A percentile compares a stretch with the other conserved stretches of the same genome.
These are phyloP conservation scores for Nesidiocoris tenuis DNA, from an alignment of 2,888 invertebrate species.

Conservation along the genomic window DNA sequence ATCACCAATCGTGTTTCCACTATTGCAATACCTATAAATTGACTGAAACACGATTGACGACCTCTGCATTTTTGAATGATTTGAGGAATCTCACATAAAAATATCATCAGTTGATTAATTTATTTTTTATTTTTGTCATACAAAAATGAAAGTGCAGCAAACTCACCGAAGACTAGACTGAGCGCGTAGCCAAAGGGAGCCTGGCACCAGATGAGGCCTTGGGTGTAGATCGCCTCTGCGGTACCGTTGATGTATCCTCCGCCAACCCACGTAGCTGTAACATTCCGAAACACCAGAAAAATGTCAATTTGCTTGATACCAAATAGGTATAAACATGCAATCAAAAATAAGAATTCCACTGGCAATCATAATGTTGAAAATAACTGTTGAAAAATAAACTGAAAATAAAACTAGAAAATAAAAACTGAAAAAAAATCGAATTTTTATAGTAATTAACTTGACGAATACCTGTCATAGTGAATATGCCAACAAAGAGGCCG, in stretches of 20 bases:
- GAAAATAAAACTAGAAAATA: background rate
- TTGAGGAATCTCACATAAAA: no score
- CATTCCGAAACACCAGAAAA: conserved; percentile 53
- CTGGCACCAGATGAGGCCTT: conserved; percentile 94
- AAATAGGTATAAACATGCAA: background rate
- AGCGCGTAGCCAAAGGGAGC: conserved; percentile 98
- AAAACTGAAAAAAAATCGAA: no score
- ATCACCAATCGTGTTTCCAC: no score
- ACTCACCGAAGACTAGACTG: conserved; percentile 87
- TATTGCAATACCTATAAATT: no score
- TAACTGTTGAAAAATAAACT: no score
- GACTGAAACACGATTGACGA: no score
- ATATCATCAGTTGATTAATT: no score
- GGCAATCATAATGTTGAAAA: no score
- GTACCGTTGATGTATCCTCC: conserved; percentile 99
- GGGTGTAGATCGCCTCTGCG: conserved; percentile 92
- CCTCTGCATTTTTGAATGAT: no score
- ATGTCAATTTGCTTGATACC: no score
- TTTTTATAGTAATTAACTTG: conserved; percentile 1
- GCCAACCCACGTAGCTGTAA: conserved; percentile 99
- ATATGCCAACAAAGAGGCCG: conserved; percentile 94
- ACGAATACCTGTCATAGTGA: conserved; percentile 91
- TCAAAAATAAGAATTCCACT: background rate
- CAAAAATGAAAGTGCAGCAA: no score
- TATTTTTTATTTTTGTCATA: no score